Evolutionary conservation across 2,797 vertebrate genomes (phyloP), one percentile per base, ranked within the genome.

Genomic region (Alcedo quadribrachys): DNA sequence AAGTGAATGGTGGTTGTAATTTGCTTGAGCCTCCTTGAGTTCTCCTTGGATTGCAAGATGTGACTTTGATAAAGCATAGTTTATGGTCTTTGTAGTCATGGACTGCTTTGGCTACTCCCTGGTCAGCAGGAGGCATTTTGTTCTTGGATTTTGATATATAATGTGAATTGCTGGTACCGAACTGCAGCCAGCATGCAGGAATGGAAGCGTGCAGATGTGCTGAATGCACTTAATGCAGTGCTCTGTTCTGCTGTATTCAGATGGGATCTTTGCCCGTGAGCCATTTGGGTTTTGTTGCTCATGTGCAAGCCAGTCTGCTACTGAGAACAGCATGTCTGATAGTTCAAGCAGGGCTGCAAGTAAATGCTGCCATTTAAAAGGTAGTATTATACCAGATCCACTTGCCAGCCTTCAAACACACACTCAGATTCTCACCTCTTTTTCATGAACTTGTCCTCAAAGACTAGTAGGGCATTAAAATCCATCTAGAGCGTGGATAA

Each of bases 1-100:
- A 92, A 75, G 40, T 21, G 53, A 75, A 53, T 45, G 28, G 35
- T 87, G n/a, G 43, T 67, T 88, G 93, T 94, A 87, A 92, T 94
- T 94, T 89, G 80, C 66, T 55, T 35, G 28, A 87, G 25, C 60
- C 79, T 94, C 79, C 88, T 90, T 94, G 81, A 85, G 48, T 67
- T 95, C 76, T 89, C 84, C 92, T 93, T 92, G 79, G 53, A 89
- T 81, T 27, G 62, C 12, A 37, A 87, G 80, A 86, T 65, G n/a
- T 13, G 83, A 91, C 80, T 83, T 85, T 22, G 85, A 78, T 92
- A 91, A 95, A 90, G 67, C 12, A 19, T 33, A 61, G 45, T 43
- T 91, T 61, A 35, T 79, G 57, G 69, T 91, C 62, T 87, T 81
- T 0, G 0, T 54, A 63, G 65, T 58, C 46, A 40, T 11, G 35